Conservation (phyloP, 1,140 invertebrate species). For the Drosophila kepulauana region DNA sequence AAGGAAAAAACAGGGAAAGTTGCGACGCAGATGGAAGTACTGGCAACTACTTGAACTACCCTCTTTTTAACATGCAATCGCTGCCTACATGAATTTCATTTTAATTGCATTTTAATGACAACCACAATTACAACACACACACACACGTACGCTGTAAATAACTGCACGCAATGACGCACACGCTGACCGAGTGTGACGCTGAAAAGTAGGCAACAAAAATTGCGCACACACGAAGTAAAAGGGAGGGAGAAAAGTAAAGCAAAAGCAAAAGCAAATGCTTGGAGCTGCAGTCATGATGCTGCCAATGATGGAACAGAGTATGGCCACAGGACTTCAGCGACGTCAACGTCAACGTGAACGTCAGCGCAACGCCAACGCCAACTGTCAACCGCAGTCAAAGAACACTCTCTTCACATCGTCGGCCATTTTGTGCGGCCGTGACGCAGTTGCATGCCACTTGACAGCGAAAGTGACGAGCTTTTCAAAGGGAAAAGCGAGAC, state of each 20-base stretch:
- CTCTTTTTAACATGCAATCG: constrained; percentile 15
- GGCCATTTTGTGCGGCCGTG: constrained; percentile 25
- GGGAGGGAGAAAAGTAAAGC: neutral
- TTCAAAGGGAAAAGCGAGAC: neutral
- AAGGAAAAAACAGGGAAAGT: neutral
- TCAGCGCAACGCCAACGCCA: constrained; percentile 12
- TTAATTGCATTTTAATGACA: constrained; percentile 47
- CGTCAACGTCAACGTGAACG: constrained; percentile 11
- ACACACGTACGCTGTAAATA: constrained; percentile 5
- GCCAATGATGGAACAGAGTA: constrained; percentile 13
- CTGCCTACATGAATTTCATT: constrained; percentile 39
- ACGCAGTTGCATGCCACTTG: constrained; percentile 20
- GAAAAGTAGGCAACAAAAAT: constrained; percentile 42
- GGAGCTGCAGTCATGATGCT: constrained; percentile 4
- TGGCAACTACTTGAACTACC: constrained; percentile 7
- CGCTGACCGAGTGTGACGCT: constrained; percentile 5
- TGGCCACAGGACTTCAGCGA: constrained; percentile 4
- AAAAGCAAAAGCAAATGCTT: neutral
- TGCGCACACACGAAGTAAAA: neutral
- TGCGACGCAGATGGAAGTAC: neutral
- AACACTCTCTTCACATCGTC: constrained; percentile 26
- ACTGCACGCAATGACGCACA: constrained; percentile 5
- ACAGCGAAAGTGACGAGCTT: constrained; percentile 44
- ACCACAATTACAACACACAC: constrained; percentile 16
- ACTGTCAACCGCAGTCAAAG: constrained; percentile 33